Evolutionary conservation across 2,888 invertebrate species (phyloP).

Genomic region (Nomada flava): DNA sequence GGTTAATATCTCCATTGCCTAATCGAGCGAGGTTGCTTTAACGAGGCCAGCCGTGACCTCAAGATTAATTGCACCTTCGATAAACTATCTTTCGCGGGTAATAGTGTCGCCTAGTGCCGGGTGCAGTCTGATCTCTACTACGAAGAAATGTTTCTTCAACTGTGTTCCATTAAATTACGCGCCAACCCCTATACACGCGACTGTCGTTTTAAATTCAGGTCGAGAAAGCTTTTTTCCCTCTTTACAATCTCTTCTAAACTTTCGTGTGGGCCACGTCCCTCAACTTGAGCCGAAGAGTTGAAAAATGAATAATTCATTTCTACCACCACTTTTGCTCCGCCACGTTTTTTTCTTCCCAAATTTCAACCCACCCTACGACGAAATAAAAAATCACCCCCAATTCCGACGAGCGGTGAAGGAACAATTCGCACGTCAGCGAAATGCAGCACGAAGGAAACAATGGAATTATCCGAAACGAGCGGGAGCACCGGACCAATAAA

Average conservation of each 20-base stretch:
- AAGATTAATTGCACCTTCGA: constrained; percentile 42
- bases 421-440: not conserved
- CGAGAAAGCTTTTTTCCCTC: constrained; percentile 21
- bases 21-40: constrained; percentile 35
- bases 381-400: no score
- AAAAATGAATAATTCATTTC: not conserved
- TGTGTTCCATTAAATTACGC: not conserved
- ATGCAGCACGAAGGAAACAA: not conserved
- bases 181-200: no score
- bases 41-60: constrained; percentile 30
- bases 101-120: not conserved
- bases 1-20: constrained; percentile 20
- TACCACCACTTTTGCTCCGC: not conserved
- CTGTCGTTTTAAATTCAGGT: constrained; percentile 41
- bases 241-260: not conserved
- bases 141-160: constrained; percentile 3
- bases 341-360: not conserved
- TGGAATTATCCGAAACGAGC: not conserved
- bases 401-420: not conserved
- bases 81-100: constrained; percentile 11
- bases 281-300: not conserved
- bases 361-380: no score
- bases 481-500: not conserved
- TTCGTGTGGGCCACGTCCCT: not conserved
- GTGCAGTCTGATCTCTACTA: not conserved